Evolutionary conservation across 2,113 vertebrate genomes (phyloP), one percentile per base, ranked within the genome.

Genomic region (Craseonycteris thonglongyai): DNA sequence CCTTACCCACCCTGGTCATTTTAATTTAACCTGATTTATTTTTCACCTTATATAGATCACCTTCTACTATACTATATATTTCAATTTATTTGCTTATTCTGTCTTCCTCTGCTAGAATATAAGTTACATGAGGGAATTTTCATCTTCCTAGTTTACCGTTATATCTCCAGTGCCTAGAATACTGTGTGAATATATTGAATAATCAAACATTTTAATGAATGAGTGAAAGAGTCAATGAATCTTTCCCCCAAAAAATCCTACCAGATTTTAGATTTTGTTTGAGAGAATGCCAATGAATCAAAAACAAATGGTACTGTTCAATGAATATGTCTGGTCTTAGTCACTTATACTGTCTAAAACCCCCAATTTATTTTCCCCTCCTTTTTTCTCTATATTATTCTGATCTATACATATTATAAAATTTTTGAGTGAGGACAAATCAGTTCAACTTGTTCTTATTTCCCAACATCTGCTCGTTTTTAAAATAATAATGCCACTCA

Each of bases 401-500:
- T 40, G 30, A 89, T 45, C 63, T 49, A 47, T 15, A 40, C 22
- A 51, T 45, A 71, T 38, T 33, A 81, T 59, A 82, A 78, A 68
- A 30, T 3, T 65, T 88, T 78, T 40, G 11, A 78, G 11, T 66
- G 12, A 68, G 33, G 13, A 92, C 21, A 87, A 94, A 42, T 71
- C 47, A n/a, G 30, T 90, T 76, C 72, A 91, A 6, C 80, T 74
- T 95, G 45, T 28, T 95, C 49, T 66, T 82, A 68, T 95, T 91
- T 49, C 15, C 38, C 74, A 85, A 54, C 68, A 94, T 79, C 85
- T 92, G 81, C 66, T 96, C 56, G 11, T 7, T 82, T 89, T 86
- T 86, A 84, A 47, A 93, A 87, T 82, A 91, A 96, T 79, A 91
- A 79, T 95, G 83, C n/a, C 75, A 87, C 35, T 59, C 21, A 19